Base-by-base conservation (phyloP, 2,113 vertebrate species). In the Solea solea region DNA sequence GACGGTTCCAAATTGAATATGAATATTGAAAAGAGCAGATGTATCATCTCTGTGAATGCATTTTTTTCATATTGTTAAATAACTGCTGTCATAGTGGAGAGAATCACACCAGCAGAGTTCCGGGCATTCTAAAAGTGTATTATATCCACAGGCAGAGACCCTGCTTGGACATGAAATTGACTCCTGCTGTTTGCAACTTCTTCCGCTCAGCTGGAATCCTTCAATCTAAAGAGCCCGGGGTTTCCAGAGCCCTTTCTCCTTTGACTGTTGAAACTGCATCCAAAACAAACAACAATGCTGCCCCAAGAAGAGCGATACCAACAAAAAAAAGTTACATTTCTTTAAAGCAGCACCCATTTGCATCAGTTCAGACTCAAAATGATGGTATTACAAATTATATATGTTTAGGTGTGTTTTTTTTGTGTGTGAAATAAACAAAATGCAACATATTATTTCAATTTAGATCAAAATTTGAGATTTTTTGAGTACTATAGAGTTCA, bases 81-180 rank as follows among this genome's bases (percentile, higher is more conserved):
- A 14, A 79, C 51, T 59, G 8, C 58, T 80, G 39, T 73, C n/a
- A 55, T 45, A 71, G 78, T 42, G 55, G 57, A 74, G 45, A 60
- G 68, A 80, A 82, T 84, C 75, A 66, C 67, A 78, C 61, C 56
- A 76, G 78, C 70, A 72, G 75, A 82, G 72, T 86, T 83, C 77
- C 56, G 49, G 82, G 78, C 56, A 34, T 69, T 84, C 28, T 70
- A 57, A 87, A 86, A 83, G 86, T 88, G 81, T 67, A 81, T 83
- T 81, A 83, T 84, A 81, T 81, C 78, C 80, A 86, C 67, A 49
- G 74, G 76, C 83, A 87, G 85, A 76, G 60, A 71, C 55, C 74
- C 81, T 90, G 76, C 86, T 84, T 89, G 81, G 69, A 86, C 86
- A 87, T 82, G 63, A 79, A 90, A 88, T 82, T 83, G 84, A 86